A percentile compares a stretch with the other conserved stretches of the same genome.
Conservation (phyloP, 2,113 vertebrate genomes). For the Phylloscopus trochiloides region DNA sequence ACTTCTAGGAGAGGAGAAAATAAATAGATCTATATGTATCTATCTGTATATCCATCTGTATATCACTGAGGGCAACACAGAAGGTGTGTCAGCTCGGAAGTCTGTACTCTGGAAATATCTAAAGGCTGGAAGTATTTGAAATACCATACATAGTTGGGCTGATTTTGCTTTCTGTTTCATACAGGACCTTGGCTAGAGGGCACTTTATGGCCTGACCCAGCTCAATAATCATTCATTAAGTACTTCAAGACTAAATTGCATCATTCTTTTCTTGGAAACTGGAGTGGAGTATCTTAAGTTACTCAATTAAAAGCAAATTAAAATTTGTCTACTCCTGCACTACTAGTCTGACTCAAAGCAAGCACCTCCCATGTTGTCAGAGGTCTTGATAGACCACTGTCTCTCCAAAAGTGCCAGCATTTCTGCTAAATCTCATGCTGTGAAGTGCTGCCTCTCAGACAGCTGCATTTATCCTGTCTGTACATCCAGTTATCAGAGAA, state of each 20-base stretch:
- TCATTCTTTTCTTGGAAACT: not conserved
- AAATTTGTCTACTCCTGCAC: not conserved
- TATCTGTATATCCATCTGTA: not conserved
- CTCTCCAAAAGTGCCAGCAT: not conserved
- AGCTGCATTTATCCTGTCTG: not conserved
- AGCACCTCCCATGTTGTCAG: not conserved
- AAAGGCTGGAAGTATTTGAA: not conserved
- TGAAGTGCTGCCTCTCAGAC: not conserved
- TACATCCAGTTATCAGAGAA: not conserved
- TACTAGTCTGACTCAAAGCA: not conserved
- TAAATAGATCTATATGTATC: not conserved
- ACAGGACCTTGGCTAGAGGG: not conserved
- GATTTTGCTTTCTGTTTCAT: not conserved
- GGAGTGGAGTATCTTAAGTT: not conserved
- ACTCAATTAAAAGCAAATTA: not conserved
- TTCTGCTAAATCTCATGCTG: not conserved
- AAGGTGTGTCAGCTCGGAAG: not conserved
- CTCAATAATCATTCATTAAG: not conserved
- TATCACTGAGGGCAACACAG: not conserved
- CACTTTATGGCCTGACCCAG: not conserved
- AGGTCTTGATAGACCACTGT: not conserved
- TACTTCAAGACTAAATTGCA: not conserved
- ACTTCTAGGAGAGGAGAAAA: fast-evolving
- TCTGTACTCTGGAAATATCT: not conserved
- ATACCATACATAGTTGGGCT: fast-evolving